phyloP scores from a whole-genome alignment of 2,113 vertebrate species.

The Tautogolabrus adspersus region DNA sequence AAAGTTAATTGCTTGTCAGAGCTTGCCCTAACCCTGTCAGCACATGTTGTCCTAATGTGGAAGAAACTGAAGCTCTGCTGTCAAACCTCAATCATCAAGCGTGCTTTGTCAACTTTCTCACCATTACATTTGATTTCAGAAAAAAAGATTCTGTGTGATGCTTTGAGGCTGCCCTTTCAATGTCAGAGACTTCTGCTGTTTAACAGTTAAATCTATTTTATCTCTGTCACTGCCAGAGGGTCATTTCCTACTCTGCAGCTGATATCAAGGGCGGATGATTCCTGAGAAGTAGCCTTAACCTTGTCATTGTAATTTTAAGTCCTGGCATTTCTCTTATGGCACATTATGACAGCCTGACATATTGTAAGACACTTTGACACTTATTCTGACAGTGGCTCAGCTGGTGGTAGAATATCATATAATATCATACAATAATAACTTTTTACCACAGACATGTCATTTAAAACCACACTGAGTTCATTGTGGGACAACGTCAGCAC shows the following conservation, averaged over 20 bases:
- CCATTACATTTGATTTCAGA: slow-evolving; percentile 25
- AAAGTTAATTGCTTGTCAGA: background rate
- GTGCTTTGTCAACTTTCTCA: slow-evolving; percentile 30
- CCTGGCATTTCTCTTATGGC: slow-evolving; percentile 23
- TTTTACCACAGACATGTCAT: slow-evolving; percentile 18
- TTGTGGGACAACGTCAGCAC: background rate
- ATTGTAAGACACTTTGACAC: slow-evolving; percentile 25
- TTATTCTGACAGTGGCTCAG: slow-evolving; percentile 41
- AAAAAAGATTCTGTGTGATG: background rate
- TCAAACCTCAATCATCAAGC: slow-evolving; percentile 33
- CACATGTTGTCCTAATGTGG: background rate
- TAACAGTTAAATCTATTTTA: slow-evolving; percentile 20
- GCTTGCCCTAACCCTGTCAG: slow-evolving; percentile 40
- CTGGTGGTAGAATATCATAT: background rate
- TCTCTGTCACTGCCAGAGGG: slow-evolving; percentile 21
- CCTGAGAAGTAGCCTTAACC: slow-evolving; percentile 41
- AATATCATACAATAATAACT: slow-evolving; percentile 3
- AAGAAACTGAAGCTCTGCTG: slow-evolving; percentile 33
- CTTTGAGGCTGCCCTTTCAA: slow-evolving; percentile 34
- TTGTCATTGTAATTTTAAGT: slow-evolving; percentile 48
- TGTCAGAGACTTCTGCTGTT: slow-evolving; percentile 22
- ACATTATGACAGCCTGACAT: slow-evolving; percentile 49
- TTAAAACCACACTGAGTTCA: slow-evolving; percentile 18
- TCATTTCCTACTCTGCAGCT: background rate
- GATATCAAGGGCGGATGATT: slow-evolving; percentile 34